Conservation (phyloP, 2,113 vertebrate species). For the Hydrolagus affinis region DNA sequence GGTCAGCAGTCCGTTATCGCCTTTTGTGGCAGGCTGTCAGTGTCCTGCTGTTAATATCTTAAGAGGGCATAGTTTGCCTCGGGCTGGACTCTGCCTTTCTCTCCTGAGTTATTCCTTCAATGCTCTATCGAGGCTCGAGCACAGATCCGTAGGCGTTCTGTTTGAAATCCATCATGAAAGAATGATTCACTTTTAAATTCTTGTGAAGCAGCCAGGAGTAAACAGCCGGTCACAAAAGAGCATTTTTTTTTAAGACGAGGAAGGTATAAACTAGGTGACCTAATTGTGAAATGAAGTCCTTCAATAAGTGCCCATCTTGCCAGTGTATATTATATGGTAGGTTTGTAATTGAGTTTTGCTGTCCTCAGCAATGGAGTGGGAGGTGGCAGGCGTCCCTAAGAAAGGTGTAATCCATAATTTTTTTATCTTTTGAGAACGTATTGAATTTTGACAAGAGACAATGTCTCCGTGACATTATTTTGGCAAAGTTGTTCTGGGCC, state of each 20-base stretch:
- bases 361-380: no score
- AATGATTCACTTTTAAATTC: constrained; percentile 3
- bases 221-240: neutral
- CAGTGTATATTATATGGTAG: neutral
- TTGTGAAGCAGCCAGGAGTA: neutral
- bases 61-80: neutral
- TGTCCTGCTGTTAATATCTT: neutral
- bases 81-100: neutral
- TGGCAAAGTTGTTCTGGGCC: no score
- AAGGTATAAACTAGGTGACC: neutral
- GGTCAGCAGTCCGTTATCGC: neutral
- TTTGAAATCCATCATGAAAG: constrained; percentile 24
- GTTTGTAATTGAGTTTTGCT: neutral
- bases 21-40: neutral
- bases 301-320: neutral
- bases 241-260: neutral
- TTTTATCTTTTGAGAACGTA: no score
- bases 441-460: neutral
- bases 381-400: no score
- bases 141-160: neutral
- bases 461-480: no score
- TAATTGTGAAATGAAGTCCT: constrained; percentile 27
- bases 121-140: neutral
- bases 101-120: neutral
- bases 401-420: neutral